These are phyloP conservation scores for Holotrichia oblita DNA, from an alignment of 1,140 invertebrate genomes.

Conservation along the genomic window DNA sequence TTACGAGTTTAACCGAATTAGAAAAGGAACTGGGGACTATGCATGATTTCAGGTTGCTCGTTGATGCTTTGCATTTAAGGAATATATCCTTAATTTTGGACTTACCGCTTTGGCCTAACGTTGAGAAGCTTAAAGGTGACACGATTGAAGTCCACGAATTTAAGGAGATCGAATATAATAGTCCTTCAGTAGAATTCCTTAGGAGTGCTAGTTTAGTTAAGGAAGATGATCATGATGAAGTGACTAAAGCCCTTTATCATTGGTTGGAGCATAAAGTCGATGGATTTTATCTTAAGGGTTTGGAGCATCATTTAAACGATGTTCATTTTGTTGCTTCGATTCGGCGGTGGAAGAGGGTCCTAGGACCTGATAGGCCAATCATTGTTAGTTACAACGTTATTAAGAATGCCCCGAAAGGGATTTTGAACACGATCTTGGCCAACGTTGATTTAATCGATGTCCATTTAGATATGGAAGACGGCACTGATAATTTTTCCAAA, in stretches of 20 bases:
- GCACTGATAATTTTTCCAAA: conserved; percentile 66
- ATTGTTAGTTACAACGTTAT: conserved; percentile 72
- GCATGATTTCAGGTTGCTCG: conserved; percentile 70
- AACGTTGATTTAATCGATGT: conserved; percentile 78
- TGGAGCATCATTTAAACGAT: conserved; percentile 63
- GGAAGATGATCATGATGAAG: conserved; percentile 50
- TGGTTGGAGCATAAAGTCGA: conserved; percentile 76
- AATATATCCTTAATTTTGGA: conserved; percentile 81
- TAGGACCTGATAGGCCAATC: conserved; percentile 70
- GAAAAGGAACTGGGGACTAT: conserved; percentile 71
- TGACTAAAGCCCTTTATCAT: conserved; percentile 68
- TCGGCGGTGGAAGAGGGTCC: conserved; percentile 71
- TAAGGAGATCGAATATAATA: conserved; percentile 11
- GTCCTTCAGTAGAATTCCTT: conserved; percentile 48
- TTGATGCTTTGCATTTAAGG: conserved; percentile 67
- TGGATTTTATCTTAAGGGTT: conserved; percentile 83
- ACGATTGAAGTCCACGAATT: neutral
- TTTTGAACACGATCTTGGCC: conserved; percentile 66
- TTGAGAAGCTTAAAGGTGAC: conserved; percentile 59
- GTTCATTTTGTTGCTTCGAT: too few species aligned
- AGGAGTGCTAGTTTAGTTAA: conserved; percentile 47
- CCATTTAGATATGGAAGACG: conserved; percentile 68
- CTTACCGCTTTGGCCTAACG: conserved; percentile 72
- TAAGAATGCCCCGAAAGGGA: conserved; percentile 59
- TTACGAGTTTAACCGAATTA: conserved; percentile 70